Base-by-base conservation (phyloP, 2,888 invertebrate genomes). In the Octonoba sinensis region DNA sequence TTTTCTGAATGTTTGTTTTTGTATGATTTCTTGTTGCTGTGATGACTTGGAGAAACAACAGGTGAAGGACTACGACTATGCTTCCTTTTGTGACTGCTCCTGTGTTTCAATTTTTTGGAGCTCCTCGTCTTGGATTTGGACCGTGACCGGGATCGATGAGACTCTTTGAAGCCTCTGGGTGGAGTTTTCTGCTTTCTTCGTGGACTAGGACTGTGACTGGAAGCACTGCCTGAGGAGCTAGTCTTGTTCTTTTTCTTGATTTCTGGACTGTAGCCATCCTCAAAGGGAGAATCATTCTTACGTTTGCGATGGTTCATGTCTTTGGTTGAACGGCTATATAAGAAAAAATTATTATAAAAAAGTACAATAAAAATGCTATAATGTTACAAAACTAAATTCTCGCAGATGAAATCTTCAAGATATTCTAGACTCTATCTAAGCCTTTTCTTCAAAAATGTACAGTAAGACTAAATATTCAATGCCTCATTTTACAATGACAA, bases 161-260 rank as follows among this genome's bases (percentile, higher is more conserved):
- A 66, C 13, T 81, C 76, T 51, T 84, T 84, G 47, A 82, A 84
- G n/a, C 84, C 76, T 22, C 84, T 65, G 3, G 84, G 84, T 15
- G 84, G 84, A 15, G 84, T 84, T 49, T 82, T 84, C 13, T 47
- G 44, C 18, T 72, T 78, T 27, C 78, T 56, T 20, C 73, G 67
- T 4, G 82, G 82, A 62, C 75, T 74, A 3, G 82, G 75, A 46
- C 76, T 84, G 27, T 56, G 81, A 46, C 81, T 81, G 4, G 59
- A 51, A 0, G 20, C 67, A 72, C 76, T 76, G 20, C 76, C 76
- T 12, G 75, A 74, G 13, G 83, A 81, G 36, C 81, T 81, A 12
- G 76, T 71, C 24, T 75, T 79, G 3, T 20, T 36, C 18, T 81
- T n/a, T 51, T 83, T 81, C 57, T 78, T 72, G 18, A 66, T 20